Evolutionary conservation across 2,888 invertebrate species (phyloP).

Genomic region (Pelosia muscerda): DNA sequence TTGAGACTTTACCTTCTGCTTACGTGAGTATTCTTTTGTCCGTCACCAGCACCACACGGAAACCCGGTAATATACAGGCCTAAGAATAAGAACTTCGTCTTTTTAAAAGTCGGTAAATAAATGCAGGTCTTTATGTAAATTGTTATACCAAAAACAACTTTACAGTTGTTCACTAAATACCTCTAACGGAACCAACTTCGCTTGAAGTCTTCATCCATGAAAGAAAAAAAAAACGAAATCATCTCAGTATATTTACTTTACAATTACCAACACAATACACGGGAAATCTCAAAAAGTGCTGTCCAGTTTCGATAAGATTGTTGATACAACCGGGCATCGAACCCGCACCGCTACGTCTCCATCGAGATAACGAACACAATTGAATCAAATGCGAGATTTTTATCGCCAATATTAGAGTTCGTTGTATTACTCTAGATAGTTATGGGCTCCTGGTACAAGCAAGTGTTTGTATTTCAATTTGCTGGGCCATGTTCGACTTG

Average conservation of each 20-base stretch:
- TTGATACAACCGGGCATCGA: conserved; percentile 65
- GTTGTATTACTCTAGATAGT: conserved; percentile 38
- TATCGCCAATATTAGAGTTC: conserved; percentile 35
- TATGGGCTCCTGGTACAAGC: conserved; percentile 41
- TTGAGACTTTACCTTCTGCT: too few species aligned
- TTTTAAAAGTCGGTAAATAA: neutral
- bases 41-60: too few species aligned
- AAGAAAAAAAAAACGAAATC: conserved; percentile 25
- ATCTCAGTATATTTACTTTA: conserved; percentile 34
- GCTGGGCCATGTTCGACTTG: neutral
- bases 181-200: neutral
- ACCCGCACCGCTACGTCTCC: conserved; percentile 59
- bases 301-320: conserved; percentile 20
- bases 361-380: conserved; percentile 72
- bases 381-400: conserved; percentile 65
- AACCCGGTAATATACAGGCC: too few species aligned
- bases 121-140: too few species aligned
- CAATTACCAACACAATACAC: conserved; percentile 34
- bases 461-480: conserved; percentile 30
- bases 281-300: conserved; percentile 30
- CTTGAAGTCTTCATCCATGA: neutral
- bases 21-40: too few species aligned
- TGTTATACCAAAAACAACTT: neutral
- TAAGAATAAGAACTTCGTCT: neutral
- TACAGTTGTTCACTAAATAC: conserved; percentile 2